Base-by-base conservation (phyloP, 2,888 invertebrate genomes). In the Labia minor region DNA sequence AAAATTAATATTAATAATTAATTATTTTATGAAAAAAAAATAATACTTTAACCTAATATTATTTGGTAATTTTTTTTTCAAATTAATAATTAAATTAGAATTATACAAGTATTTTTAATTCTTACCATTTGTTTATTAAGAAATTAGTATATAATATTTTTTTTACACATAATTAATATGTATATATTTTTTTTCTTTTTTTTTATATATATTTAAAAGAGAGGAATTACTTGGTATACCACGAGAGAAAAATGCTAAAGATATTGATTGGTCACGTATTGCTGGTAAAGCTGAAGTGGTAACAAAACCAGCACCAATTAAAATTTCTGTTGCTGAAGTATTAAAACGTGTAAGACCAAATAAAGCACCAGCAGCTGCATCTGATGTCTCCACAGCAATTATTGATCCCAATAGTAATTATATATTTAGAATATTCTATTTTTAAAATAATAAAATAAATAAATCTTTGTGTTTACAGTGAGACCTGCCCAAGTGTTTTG, bases 401-500 rank as follows among this genome's bases (percentile, higher is more conserved):
- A 71, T 75, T 11, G 86, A 86, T 69, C 84, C 84, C 71, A 85
- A 86, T 73, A 82, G 89, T 89, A 78, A 83, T 11, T 49, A 8
- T 49, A 11, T 14, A 49, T 49, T 26, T 6, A 26, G 8, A 26
- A 26, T 26, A 26, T 6, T n/a, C n/a, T n/a, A n/a, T n/a, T n/a
- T n/a, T 26, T 26, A 6, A 26, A 18, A 61, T 61, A 6, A 61
- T 61, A 61, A 61, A 61, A 4, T 3, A 19, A 1, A 3, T 19
- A 1, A 6, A 11, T 26, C 61, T 65, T 65, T 64, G 68, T 69
- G 72, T 72, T 76, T 76, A 1, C 78, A 93, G 93, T 85, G 71
- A 88, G 92, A 61, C 87, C 89, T 64, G 88, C 92, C 0, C 90
- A 92, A 80, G 87, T 94, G 1, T 88, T 96, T 74, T 98, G 98